Evolutionary conservation across 2,113 vertebrate genomes (phyloP), one percentile per base, ranked within the genome.

Genomic region (Gadus chalcogrammus): DNA sequence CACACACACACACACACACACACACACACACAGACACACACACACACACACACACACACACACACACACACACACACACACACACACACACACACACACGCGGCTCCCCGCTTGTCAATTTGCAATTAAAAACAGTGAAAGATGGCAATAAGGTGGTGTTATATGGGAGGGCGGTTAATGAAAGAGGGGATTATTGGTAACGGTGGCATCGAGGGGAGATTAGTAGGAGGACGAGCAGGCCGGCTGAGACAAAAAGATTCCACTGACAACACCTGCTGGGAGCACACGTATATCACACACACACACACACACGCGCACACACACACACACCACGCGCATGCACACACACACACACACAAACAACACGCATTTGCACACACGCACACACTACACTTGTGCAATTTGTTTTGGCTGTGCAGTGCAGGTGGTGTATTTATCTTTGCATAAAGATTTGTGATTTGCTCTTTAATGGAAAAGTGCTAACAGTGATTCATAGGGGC

Each of bases 101-200:
- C 79, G 76, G 74, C 78, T 72, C 70, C 73, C 74, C 79, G 83
- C 81, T 80, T 76, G 80, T 85, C 86, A 86, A 73, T 78, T 79
- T 84, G 84, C 88, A 91, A 87, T 92, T 91, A 90, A 79, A 87
- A 90, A 58, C 0, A 90, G 86, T 81, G 78, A 88, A 89, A 89
- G 82, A 82, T 80, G 82, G 83, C 87, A 87, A 90, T 87, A 90
- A 90, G 91, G 55, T 16, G 87, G 83, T 58, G 55, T 91, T 82
- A 88, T 86, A 74, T 69, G 75, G 85, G 82, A 91, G 85, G 82
- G 84, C 85, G 85, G 87, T 89, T 91, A 91, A 91, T 92, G 90
- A 92, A 91, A 92, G 87, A 83, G 83, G 85, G 88, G 89, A 92
- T 93, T 91, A 92, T 86, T 88, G 88, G 79, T 88, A 90, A 84